Base-by-base conservation (phyloP, 2,113 vertebrate genomes). In the Pteronura brasiliensis region DNA sequence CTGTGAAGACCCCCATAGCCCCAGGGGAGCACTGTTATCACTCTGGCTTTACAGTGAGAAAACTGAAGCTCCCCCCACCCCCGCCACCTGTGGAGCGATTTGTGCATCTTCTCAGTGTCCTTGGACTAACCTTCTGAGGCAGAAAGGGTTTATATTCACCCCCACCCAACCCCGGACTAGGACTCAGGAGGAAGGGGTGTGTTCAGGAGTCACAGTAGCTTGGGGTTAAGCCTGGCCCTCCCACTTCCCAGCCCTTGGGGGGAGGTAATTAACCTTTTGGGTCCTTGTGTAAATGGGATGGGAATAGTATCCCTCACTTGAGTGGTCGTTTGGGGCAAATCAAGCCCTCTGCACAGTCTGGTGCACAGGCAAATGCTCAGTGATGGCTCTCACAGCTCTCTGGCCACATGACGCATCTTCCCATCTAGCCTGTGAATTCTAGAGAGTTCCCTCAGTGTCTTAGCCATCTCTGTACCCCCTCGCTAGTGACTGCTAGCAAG, bases 141-240 rank as follows among this genome's bases (percentile, higher is more conserved):
- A 88, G 65, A 71, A 61, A n/a, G 63, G 11, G 42, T 67, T 84
- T 72, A 7, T 57, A 31, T 31, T 27, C 25, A 10, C 59, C 6
- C 49, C 4, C 49, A 3, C 49, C 55, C 55, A 9, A 23, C 8
- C 57, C 27, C 0, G 0, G 27, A 17, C 17, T 3, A 6, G 39
- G 31, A 17, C 18, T 4, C 6, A 39, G 27, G n/a, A 63, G 31
- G 39, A 36, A 47, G 87, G 23, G 34, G 23, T 63, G 6, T 47
- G 69, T 12, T 52, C 18, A 9, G 7, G 27, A 91, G 31, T 86
- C 71, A 55, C 9, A 7, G 11, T 44, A 29, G 47, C 61, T 15
- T 0, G 1, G 18, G 55, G 39, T 49, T 47, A 65, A 36, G 7
- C 11, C 61, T 76, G 42, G 55, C 9, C 77, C 29, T 67, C 21